Evolutionary conservation across 2,113 vertebrate genomes (phyloP).

Genomic region (Gavialis gangeticus): DNA sequence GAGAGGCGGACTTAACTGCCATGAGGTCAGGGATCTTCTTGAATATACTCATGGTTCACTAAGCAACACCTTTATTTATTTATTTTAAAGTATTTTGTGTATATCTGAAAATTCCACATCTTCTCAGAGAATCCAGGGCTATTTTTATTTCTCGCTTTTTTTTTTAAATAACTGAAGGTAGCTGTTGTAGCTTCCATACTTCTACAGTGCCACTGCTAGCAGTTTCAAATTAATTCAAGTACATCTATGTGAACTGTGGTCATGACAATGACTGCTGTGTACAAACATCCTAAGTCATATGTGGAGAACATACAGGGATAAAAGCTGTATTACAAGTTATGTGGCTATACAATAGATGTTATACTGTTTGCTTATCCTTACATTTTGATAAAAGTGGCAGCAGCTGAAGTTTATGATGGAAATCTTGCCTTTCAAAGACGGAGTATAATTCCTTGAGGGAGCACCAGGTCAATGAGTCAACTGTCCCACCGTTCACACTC

Average conservation of each 20-base stretch:
- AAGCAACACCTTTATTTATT: background rate
- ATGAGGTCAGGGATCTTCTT: background rate
- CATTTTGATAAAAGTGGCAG: background rate
- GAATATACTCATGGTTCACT: rapidly evolving
- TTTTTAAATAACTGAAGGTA: background rate
- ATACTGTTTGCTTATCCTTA: background rate
- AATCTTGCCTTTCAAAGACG: background rate
- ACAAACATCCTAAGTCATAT: background rate
- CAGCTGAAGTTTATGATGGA: background rate
- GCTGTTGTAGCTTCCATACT: no score
- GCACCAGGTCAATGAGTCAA: background rate
- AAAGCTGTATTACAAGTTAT: background rate
- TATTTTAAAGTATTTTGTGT: background rate
- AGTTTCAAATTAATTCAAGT: no score
- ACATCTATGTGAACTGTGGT: background rate
- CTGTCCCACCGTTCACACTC: constrained; percentile 24
- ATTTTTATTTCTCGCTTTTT: constrained; percentile 11
- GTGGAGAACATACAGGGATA: background rate
- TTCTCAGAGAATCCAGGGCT: background rate
- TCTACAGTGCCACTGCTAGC: no score
- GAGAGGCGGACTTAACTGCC: background rate
- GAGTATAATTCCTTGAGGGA: background rate
- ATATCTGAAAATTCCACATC: background rate
- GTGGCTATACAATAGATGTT: background rate
- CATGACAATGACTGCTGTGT: background rate